Base-by-base conservation (phyloP, 2,113 vertebrate species). In the Crotophaga sulcirostris region DNA sequence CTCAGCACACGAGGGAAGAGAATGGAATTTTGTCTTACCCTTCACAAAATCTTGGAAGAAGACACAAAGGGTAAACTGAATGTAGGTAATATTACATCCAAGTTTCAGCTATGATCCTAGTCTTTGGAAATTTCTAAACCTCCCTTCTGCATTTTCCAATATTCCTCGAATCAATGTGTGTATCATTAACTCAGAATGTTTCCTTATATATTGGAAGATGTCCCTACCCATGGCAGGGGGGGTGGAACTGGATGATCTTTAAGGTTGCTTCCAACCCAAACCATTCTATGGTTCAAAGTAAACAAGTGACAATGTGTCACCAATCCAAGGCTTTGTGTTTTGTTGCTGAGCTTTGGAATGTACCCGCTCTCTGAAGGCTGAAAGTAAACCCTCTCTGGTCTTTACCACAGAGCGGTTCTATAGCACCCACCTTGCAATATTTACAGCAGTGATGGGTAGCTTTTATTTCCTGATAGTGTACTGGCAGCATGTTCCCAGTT, bases 401-500 rank as follows among this genome's bases (percentile, higher is more conserved):
- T 89, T 80, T 87, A 87, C 87, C 40, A 21, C 19, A 42, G 82
- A 76, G 56, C 64, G 36, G 76, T 64, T 70, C 34, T 55, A 15
- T 24, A 49, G 42, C 75, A 54, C 42, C 51, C 74, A 47, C 45
- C 59, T 60, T 34, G 62, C 73, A 38, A 84, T 93, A 86, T 75
- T 91, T 88, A 77, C 38, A 86, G n/a, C 80, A 81, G 63, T 29
- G 70, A 74, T 31, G 55, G 51, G 78, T 14, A 89, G 69, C 73
- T 95, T 80, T 92, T 76, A 68, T 94, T 94, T 90, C 45, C 40
- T 60, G 73, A 38, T n/a, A 60, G 87, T 51, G 45, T 47, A 76
- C 85, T 77, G 78, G 62, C 91, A 90, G 62, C 63, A 38, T 49
- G 45, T 49, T 92, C 84, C 70, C 36, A 78, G 79, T 90, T 95